Evolutionary conservation across 2,888 invertebrate genomes (phyloP).

Genomic region (Drosophila dives): DNA sequence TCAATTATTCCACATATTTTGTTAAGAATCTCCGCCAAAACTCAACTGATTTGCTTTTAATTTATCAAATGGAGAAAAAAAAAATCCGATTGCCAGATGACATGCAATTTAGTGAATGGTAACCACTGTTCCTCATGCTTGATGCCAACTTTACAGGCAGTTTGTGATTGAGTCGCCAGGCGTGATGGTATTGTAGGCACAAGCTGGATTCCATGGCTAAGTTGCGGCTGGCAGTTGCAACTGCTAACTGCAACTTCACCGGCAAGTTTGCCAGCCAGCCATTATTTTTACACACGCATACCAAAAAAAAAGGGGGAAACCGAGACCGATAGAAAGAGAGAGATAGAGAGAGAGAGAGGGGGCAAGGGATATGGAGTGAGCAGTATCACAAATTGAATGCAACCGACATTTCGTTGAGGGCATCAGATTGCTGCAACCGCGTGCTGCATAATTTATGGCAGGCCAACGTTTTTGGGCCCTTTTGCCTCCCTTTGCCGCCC

Average conservation of each 20-base stretch:
- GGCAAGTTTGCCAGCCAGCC: constrained; percentile 42
- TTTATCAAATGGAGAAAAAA: neutral
- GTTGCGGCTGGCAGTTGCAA: constrained; percentile 34
- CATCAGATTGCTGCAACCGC: constrained; percentile 79
- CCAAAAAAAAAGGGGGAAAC: neutral
- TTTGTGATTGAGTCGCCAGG: constrained; percentile 36
- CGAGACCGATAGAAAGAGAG: neutral
- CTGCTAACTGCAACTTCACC: constrained; percentile 55
- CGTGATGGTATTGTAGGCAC: constrained; percentile 34
- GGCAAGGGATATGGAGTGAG: neutral
- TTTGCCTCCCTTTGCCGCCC: neutral
- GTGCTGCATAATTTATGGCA: constrained; percentile 77
- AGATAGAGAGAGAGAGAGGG: neutral
- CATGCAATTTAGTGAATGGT: constrained; percentile 20
- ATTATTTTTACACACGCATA: constrained; percentile 49
- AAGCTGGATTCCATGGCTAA: constrained; percentile 42
- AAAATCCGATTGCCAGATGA: neutral
- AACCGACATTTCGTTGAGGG: constrained; percentile 61
- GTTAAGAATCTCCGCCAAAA: neutral
- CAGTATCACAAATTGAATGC: constrained; percentile 67
- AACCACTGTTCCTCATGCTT: neutral
- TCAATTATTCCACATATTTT: neutral
- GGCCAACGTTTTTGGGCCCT: constrained; percentile 39
- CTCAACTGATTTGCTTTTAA: neutral
- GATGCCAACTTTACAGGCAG: neutral